Evolutionary conservation across 2,888 invertebrate species (phyloP).

Genomic region (Macrosiphum euphorbiae): DNA sequence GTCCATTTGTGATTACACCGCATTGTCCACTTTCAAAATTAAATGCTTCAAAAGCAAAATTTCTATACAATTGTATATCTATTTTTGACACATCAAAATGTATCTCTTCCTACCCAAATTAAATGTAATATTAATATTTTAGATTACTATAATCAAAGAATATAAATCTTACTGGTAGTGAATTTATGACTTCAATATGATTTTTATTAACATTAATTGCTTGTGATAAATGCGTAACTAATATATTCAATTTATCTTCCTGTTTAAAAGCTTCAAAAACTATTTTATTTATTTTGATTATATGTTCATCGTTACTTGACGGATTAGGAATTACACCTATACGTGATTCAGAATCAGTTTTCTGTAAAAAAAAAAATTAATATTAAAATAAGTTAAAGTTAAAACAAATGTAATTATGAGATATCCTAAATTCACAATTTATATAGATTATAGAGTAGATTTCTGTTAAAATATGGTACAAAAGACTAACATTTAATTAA

Average conservation of each 20-base stretch:
- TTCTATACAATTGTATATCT: constrained; percentile 33
- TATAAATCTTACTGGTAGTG: constrained; percentile 44
- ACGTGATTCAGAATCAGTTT: constrained; percentile 78
- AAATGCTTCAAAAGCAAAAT: constrained; percentile 70
- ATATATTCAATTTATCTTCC: constrained; percentile 70
- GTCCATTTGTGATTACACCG: constrained; percentile 88
- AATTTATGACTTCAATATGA: constrained; percentile 47
- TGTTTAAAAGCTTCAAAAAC: constrained; percentile 76
- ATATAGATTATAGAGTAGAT: not conserved
- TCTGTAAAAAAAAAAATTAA: constrained; percentile 71
- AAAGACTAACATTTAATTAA: not conserved
- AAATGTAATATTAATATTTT: not conserved
- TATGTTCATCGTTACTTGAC: constrained; percentile 58
- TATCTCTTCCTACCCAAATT: constrained; percentile 40
- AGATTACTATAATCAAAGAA: not conserved
- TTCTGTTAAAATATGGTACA: not conserved
- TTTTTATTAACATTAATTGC: constrained; percentile 45
- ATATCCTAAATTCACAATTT: not conserved
- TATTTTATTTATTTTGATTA: constrained; percentile 74
- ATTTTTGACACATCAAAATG: constrained; percentile 43
- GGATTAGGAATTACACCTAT: constrained; percentile 76
- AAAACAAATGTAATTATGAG: not conserved
- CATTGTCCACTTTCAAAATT: constrained; percentile 78
- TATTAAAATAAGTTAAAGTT: not conserved
- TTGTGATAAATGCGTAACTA: constrained; percentile 44